Conservation (phyloP, 1,140 invertebrate species). For the Conopomorpha cramerella region DNA sequence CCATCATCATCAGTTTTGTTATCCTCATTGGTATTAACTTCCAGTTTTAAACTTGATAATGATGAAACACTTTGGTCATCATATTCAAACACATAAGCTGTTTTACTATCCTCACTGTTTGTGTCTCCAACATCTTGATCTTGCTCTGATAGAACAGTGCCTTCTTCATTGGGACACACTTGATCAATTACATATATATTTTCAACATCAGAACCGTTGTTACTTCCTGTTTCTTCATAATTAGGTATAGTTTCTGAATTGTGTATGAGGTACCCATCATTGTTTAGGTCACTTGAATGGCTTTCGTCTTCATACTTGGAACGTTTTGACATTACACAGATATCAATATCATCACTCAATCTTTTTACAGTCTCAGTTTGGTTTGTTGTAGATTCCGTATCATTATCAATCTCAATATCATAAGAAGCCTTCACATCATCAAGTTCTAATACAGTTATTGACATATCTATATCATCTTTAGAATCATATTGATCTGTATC, state of each 20-base stretch:
- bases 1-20: slow-evolving; percentile 23
- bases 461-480: slow-evolving; percentile 41
- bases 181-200: slow-evolving; percentile 27
- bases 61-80: slow-evolving; percentile 47
- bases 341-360: slow-evolving; percentile 34
- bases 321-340: slow-evolving; percentile 29
- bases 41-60: slow-evolving; percentile 44
- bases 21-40: slow-evolving; percentile 27
- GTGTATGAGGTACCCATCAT: slow-evolving; percentile 25
- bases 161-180: slow-evolving; percentile 25
- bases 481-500: slow-evolving; percentile 31
- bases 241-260: slow-evolving; percentile 9
- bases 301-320: slow-evolving; percentile 38
- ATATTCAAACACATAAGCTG: slow-evolving; percentile 44
- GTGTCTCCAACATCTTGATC: slow-evolving; percentile 28
- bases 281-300: slow-evolving; percentile 15
- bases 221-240: slow-evolving; percentile 10
- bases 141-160: slow-evolving; percentile 23
- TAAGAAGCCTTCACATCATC: slow-evolving; percentile 36
- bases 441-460: slow-evolving; percentile 45
- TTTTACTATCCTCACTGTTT: slow-evolving; percentile 52
- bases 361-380: slow-evolving; percentile 26
- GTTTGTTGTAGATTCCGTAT: slow-evolving; percentile 22
- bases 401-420: slow-evolving; percentile 35
- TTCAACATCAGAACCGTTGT: slow-evolving; percentile 31